Evolutionary conservation across 2,888 invertebrate genomes (phyloP), one percentile per base, ranked within the genome.

Genomic region (Antitype chi): DNA sequence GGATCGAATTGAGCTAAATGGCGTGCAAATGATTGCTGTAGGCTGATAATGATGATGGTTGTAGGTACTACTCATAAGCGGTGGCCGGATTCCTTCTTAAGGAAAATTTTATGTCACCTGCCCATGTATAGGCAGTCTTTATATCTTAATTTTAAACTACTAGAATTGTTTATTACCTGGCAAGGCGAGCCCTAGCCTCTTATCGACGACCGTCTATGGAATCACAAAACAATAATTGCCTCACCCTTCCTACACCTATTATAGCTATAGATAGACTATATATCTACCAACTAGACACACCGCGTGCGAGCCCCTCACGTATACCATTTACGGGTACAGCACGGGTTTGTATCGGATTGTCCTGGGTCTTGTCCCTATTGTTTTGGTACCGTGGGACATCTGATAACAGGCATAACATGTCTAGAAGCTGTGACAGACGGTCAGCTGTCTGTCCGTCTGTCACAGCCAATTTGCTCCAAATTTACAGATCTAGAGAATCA

Each of bases 331-430:
- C 53, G 28, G 67, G 70, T 80, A 84, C 66, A 53, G 32, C 32
- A 32, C 32, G 32, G n/a, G 49, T 32, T 55, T 32, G 11, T 85
- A 74, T 74, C 76, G 43, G 82, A 82, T 77, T 67, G 64, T 67
- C 60, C 63, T 32, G 13, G 49, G 62, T 28, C n/a, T 53, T n/a
- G 57, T 81, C 32, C 70, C 23, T n/a, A 57, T 60, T 79, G 64
- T 73, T 25, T 25, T 13, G 13, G 59, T 25, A 55, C n/a, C 25
- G 57, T 43, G 72, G 72, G 78, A 85, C 74, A 78, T 82, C 78
- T 70, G 78, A 85, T 82, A 76, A 85, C 57, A 52, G 72, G 53
- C 66, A 76, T 79, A 73, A 70, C 64, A 47, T 43, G 8, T 60
- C 43, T 23, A 47, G 62, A 4, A 32, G 32, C 32, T 32, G 32